Evolutionary conservation across 2,888 invertebrate genomes (phyloP).

Genomic region (Chelonus formosanus): DNA sequence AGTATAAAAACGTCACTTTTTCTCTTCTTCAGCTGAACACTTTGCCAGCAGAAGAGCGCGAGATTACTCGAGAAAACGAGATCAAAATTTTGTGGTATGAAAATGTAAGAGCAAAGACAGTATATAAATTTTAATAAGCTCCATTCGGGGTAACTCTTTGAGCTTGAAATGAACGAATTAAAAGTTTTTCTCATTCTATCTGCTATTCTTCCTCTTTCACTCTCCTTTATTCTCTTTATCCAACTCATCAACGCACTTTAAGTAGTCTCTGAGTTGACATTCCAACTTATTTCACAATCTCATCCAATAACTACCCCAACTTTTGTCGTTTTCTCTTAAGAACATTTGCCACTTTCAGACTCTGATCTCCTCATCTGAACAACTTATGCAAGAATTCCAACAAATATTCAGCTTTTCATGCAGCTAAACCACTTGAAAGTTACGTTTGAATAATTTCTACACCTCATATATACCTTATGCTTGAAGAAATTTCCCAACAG

Average conservation of each 20-base stretch:
- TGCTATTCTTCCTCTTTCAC: constrained; percentile 25
- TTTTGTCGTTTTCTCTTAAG: constrained; percentile 54
- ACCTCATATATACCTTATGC: constrained; percentile 7
- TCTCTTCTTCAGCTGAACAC: background rate
- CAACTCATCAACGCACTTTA: constrained; percentile 42
- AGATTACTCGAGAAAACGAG: background rate
- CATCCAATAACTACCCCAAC: constrained; percentile 56
- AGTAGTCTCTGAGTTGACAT: constrained; percentile 63
- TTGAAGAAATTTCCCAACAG: constrained; percentile 6
- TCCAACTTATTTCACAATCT: constrained; percentile 53
- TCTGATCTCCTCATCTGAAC: background rate
- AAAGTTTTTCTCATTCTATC: constrained; percentile 60
- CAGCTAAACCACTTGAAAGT: background rate
- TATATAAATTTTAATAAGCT: constrained; percentile 64
- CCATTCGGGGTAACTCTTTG: constrained; percentile 60
- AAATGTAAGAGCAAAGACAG: constrained; percentile 34
- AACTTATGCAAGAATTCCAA: background rate
- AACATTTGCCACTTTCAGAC: constrained; percentile 1
- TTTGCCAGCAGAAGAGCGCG: background rate
- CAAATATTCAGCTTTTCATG: constrained; percentile 2
- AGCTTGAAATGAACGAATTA: constrained; percentile 64
- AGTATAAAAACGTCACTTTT: constrained; percentile 6
- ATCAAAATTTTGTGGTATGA: constrained; percentile 9
- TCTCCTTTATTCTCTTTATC: constrained; percentile 21
- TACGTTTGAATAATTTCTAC: constrained; percentile 1